Percentiles rank a stretch among this genome's conserved stretches.
phyloP scores from a whole-genome alignment of 2,888 invertebrate species.

The Loripinus fragilis region DNA sequence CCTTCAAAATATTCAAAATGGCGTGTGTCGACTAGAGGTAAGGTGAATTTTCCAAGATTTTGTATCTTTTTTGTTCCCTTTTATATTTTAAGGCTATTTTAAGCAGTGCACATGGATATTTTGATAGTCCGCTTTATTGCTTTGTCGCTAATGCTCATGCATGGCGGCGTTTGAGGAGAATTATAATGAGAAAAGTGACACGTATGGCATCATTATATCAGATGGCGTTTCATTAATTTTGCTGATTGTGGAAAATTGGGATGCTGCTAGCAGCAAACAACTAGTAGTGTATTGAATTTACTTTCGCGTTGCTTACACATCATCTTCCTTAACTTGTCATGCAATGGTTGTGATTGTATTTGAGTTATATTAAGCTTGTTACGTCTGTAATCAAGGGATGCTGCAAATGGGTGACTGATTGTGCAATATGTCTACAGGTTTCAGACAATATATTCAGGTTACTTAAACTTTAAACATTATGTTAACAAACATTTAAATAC shows the following conservation, averaged over 20 bases:
- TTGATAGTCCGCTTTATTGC: neutral
- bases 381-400: too few relatives aligned
- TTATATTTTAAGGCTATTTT: neutral
- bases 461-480: too few relatives aligned
- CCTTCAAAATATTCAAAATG: constrained; percentile 78
- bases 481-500: too few relatives aligned
- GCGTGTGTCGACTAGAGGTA: constrained; percentile 54
- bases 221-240: neutral
- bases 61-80: neutral
- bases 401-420: too few relatives aligned
- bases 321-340: too few relatives aligned
- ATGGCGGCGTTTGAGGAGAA: neutral
- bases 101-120: neutral
- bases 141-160: neutral
- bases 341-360: too few relatives aligned
- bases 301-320: too few relatives aligned
- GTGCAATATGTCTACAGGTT: too few relatives aligned
- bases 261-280: too few relatives aligned
- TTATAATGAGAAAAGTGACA: neutral
- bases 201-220: constrained; percentile 2
- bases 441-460: too few relatives aligned
- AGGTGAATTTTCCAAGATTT: neutral
- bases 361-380: too few relatives aligned
- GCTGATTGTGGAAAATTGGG: neutral
- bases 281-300: too few relatives aligned